Base-by-base conservation (phyloP, 2,888 invertebrate species). In the Polyommatus iphigenia region DNA sequence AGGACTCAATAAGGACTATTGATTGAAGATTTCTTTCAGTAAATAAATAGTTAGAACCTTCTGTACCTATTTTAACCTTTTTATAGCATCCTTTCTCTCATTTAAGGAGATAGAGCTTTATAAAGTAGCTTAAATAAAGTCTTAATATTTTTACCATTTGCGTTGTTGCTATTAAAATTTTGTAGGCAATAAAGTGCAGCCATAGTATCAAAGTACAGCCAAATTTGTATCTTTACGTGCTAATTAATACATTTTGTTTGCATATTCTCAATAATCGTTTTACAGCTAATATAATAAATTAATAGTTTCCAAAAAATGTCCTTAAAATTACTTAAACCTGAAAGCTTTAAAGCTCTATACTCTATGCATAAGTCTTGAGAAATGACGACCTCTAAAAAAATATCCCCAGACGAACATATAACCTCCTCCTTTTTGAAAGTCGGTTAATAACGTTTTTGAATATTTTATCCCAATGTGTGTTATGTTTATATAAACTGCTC, bases 81-180 rank as follows among this genome's bases (percentile, higher is more conserved):
- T 59, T 59, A 20, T 8, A 20, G 0, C 1, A 59, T 8, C 2
- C 7, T 59, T 59, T 59, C 13, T 24, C 62, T 62, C 13, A 0
- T 62, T 13, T 20, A 59, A 59, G 7, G 4, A 24, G 5, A 24
- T 10, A 62, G 20, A 62, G 62, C 62, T 62, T 3, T 13, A 24
- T 3, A n/a, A n/a, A n/a, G 20, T 10, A 8, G 59, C 20, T 24
- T 24, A 24, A 62, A 62, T 29, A 24, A 10, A 13, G 24, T 67
- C 24, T 29, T 32, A 67, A 29, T 29, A 32, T 29, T 29, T 6
- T 67, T 29, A 50, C 24, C 24, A 3, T 20, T 15, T 24, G 71
- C 36, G 57, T 36, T 50, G 71, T 76, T 59, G 71, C 77, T 77
- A 32, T 71, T 72, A 29, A 57, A 20, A 13, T 77, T 72, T 57